Base-by-base conservation (phyloP, 37 sponge, comb jelly and placozoan genomes). In the Chondrosia reniformis region DNA sequence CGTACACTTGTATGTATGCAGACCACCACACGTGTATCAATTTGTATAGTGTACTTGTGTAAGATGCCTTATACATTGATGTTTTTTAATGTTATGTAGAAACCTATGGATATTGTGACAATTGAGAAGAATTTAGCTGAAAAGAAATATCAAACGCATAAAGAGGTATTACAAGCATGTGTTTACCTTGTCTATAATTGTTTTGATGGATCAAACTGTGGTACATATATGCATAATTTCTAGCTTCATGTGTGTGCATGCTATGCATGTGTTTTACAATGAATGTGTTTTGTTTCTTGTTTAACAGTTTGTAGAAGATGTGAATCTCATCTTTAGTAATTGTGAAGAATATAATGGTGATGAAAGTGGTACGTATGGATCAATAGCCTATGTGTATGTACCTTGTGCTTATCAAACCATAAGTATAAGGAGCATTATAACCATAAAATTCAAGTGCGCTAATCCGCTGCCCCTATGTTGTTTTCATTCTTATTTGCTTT, bases 271-370 rank as follows among this genome's bases (percentile, higher is more conserved):
- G 67, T 33, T 8, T 66, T 33, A 30, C 25, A 30, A 63, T 63
- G 30, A n/a, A n/a, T n/a, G n/a, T n/a, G n/a, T n/a, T n/a, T n/a
- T n/a, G n/a, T n/a, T n/a, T n/a, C n/a, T 61, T 15, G 7, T 56
- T 63, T 38, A 6, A 4, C 61, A 92, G 90, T 93, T 89, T 86
- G 62, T 56, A 30, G 45, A 37, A 17, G 94, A 93, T 32, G 52
- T 93, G 41, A 33, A 84, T n/a, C 77, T 85, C 32, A 89, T 93
- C 36, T 93, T 83, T 76, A 63, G 76, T 44, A 93, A 93, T 69
- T 93, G 94, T 37, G 27, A 57, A 2, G 81, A 79, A 42, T 93
- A 93, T 62, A 93, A 93, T 58, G 94, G 94, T 4, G 89, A 85
- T 21, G 94, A 86, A 63, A 93, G 84, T 41, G 45, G 65, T 78